Evolutionary conservation across 2,888 invertebrate genomes (phyloP), one percentile per base, ranked within the genome.

Genomic region (Aquatica leii): DNA sequence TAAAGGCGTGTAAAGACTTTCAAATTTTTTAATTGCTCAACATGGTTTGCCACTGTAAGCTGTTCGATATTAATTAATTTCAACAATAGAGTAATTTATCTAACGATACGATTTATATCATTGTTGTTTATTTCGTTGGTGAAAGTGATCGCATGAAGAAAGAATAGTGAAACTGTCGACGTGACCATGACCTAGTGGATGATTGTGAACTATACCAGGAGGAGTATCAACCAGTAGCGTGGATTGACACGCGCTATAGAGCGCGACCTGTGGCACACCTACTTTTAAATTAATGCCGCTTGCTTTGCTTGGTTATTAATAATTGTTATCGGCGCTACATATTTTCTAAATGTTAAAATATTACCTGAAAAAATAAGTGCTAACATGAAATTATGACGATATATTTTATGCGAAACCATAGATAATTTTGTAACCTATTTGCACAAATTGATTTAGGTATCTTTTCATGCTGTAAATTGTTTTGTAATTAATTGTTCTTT

Each of bases 221-320:
- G 17, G 41, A 40, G n/a, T 12, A 40, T n/a, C 40, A 40, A 40
- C 41, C 41, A 43, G 41, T 48, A 53, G 60, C 52, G 51, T 51
- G 53, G 40, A 54, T 55, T 66, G 66, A 62, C 62, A 66, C 66
- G 66, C 66, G 59, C 59, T 35, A 54, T 41, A 46, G 52, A 68
- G 67, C 67, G 51, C 67, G 53, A 68, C 67, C 60, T 57, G 65
- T 17, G 17, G 60, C 65, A 54, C 65, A 60, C 65, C 62, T 68
- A 63, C 57, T 59, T 49, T 55, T 40, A 56, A 56, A 49, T 58
- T 58, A 55, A 37, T 49, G 51, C 20, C 59, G 50, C 46, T 48
- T n/a, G n/a, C n/a, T 54, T 60, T 20, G 37, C 49, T 59, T 37
- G 21, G 49, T 60, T 49, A 54, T 48, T 54, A 60, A 8, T 12